Evolutionary conservation across 2,797 vertebrate species (phyloP), one percentile per base, ranked within the genome.

Genomic region (Menidia menidia): DNA sequence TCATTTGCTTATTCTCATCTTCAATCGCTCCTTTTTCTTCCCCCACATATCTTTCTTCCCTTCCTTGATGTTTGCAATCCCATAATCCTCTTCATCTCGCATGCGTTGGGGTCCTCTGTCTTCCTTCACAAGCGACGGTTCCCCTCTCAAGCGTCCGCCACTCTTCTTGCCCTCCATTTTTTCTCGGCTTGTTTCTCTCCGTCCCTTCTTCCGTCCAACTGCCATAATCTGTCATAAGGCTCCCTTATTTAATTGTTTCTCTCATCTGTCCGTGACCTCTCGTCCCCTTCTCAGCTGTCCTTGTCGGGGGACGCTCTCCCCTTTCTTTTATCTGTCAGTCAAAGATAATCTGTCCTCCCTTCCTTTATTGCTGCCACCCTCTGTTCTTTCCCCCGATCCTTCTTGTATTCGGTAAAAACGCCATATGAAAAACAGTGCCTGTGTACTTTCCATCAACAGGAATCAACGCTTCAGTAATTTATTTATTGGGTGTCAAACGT

Each of bases 41-140:
- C 81, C 82, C 77, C 85, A 70, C 85, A 82, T 66, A 78, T 86
- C 70, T 88, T 85, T 86, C 81, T 81, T 77, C 60, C 60, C 59
- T 43, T 74, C 74, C 85, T 91, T 92, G 83, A 92, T 91, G 89
- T 89, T 65, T 51, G 72, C 85, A 89, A 87, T 89, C 84, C 83
- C 87, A 80, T 90, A 91, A 92, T 93, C 92, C 87, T 81, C 86
- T 81, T 92, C 89, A 91, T 92, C 88, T 89, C 51, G 4, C 72
- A 71, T 69, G 68, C 67, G 19, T 77, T 30, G 68, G 59, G 81
- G 59, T 74, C 76, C 52, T 73, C 78, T 80, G 76, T 73, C 71
- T 69, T 79, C 71, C 47, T 64, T 57, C 5, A 0, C 44, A 54
- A 60, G 50, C 60, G 19, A 11, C 39, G 25, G 60, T 47, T 71